Percentiles rank a stretch among this genome's conserved stretches.
These are phyloP conservation scores for Drosophila fuyamai DNA, from an alignment of 1,140 invertebrate species.

Conservation along the genomic window DNA sequence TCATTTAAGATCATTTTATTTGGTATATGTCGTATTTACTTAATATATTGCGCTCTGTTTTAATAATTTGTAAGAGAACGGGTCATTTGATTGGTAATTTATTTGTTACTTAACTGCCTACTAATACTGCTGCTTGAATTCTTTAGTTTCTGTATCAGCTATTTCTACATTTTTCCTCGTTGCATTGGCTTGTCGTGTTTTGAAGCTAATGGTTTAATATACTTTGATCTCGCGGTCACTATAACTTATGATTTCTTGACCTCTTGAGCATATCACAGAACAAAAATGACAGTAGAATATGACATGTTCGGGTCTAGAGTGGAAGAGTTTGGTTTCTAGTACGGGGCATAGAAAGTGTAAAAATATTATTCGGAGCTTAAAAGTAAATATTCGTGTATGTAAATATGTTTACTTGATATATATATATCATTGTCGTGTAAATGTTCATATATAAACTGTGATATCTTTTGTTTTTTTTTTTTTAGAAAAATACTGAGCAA, in stretches of 20 bases:
- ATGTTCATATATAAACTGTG: slow-evolving; percentile 78
- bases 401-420: slow-evolving; percentile 54
- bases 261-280: slow-evolving; percentile 81
- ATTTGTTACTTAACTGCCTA: slow-evolving; percentile 22
- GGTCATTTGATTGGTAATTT: slow-evolving; percentile 22
- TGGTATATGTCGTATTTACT: slow-evolving; percentile 18
- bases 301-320: slow-evolving; percentile 41
- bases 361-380: slow-evolving; percentile 65
- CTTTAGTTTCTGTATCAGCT: slow-evolving; percentile 18
- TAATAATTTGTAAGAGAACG: slow-evolving; percentile 23
- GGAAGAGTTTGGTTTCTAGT: slow-evolving; percentile 27
- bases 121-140: slow-evolving; percentile 35
- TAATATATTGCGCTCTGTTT: slow-evolving; percentile 20
- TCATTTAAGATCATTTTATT: slow-evolving; percentile 22
- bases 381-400: slow-evolving; percentile 52
- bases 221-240: slow-evolving; percentile 24
- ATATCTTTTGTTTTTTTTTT: slow-evolving; percentile 37
- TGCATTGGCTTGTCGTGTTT: slow-evolving; percentile 33
- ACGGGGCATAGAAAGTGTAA: slow-evolving; percentile 68
- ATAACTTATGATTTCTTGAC: slow-evolving; percentile 59
- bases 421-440: slow-evolving; percentile 58
- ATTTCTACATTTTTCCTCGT: slow-evolving; percentile 29
- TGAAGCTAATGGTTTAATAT: slow-evolving; percentile 31
- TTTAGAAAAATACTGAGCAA: slow-evolving; percentile 78
- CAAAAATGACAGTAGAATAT: slow-evolving; percentile 78